These are phyloP conservation scores for Sarcophaga carnaria DNA, from an alignment of 2,888 invertebrate genomes.

Conservation along the genomic window DNA sequence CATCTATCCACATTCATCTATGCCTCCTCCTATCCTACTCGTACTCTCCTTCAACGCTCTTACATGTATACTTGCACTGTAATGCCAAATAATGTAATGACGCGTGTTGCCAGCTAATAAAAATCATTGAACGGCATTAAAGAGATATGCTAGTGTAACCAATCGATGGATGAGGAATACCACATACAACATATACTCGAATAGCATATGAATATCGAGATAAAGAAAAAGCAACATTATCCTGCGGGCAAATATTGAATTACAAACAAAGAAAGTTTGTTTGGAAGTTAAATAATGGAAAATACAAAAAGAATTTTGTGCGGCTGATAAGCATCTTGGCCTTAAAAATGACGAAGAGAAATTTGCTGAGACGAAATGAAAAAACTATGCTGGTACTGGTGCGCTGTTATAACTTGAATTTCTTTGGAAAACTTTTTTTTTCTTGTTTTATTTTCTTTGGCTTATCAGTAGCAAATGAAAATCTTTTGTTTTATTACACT, in stretches of 20 bases:
- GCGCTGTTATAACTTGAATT: background rate
- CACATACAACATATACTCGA: constrained; percentile 28
- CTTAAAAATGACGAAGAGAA: constrained; percentile 47
- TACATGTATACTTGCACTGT: no score
- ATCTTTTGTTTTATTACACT: constrained; percentile 71
- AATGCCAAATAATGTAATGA: background rate
- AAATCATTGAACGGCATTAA: constrained; percentile 63
- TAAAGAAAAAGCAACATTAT: constrained; percentile 9
- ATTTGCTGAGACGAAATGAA: constrained; percentile 44
- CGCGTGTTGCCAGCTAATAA: constrained; percentile 69
- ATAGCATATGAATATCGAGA: constrained; percentile 39
- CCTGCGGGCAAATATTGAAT: constrained; percentile 42
- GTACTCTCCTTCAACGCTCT: background rate
- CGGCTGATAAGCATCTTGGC: constrained; percentile 62
- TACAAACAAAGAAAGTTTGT: background rate
- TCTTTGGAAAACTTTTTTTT: constrained; percentile 45
- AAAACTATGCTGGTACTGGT: constrained; percentile 6
- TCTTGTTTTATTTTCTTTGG: background rate
- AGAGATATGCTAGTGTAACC: constrained; percentile 57
- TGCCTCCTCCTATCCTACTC: background rate
- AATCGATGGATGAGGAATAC: constrained; percentile 34
- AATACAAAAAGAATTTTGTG: constrained; percentile 30
- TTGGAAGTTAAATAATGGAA: constrained; percentile 6
- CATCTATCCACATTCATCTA: background rate
- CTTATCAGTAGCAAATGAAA: constrained; percentile 53